Conservation (phyloP, 2,113 vertebrate species). For the Proteles cristata region DNA sequence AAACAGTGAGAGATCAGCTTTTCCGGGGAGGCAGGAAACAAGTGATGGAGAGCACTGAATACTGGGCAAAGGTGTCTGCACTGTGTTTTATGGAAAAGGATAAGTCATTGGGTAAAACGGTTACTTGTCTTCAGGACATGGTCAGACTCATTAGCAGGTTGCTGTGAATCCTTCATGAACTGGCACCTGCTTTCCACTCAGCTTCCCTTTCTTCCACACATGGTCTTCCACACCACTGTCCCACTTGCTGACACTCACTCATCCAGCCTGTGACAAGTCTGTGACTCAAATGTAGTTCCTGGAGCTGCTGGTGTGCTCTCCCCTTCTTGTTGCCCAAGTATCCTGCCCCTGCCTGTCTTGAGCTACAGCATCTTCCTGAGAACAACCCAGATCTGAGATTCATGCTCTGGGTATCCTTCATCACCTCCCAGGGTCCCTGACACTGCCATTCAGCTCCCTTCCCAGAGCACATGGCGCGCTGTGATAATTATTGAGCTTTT, state of each 20-base stretch:
- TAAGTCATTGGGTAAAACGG: background rate
- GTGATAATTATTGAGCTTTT: background rate
- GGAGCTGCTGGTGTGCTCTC: background rate
- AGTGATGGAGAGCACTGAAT: background rate
- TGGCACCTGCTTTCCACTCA: background rate
- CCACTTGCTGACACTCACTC: background rate
- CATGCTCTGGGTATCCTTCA: background rate
- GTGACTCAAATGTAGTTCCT: background rate
- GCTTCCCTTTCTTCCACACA: background rate
- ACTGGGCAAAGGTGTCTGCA: background rate
- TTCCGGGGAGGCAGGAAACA: background rate
- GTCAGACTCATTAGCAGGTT: background rate
- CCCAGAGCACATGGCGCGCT: rapidly evolving
- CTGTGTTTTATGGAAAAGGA: background rate
- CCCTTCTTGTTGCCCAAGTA: background rate
- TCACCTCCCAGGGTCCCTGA: rapidly evolving
- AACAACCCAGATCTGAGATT: rapidly evolving
- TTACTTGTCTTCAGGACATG: background rate
- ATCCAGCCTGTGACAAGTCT: rapidly evolving
- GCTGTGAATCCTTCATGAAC: rapidly evolving
- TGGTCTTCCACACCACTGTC: no score
- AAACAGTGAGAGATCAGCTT: background rate
- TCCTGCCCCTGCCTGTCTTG: rapidly evolving
- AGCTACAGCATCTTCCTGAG: background rate
- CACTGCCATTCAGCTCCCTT: rapidly evolving